Evolutionary conservation across 2,113 vertebrate species (phyloP).

Genomic region (Willisornis vidua): DNA sequence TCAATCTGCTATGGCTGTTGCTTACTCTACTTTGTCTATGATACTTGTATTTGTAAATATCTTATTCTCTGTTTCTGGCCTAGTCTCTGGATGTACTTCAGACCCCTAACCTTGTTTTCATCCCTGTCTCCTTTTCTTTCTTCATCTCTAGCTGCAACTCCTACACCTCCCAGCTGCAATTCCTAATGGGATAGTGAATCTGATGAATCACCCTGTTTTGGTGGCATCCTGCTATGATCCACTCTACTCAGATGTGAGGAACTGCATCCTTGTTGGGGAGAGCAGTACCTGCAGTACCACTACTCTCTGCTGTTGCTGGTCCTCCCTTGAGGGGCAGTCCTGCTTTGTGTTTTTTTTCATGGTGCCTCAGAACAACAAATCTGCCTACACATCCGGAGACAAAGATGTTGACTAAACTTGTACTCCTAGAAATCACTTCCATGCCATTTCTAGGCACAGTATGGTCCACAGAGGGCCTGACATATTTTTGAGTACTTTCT

Average conservation of each 20-base stretch:
- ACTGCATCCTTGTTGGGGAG: neutral
- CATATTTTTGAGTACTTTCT: neutral
- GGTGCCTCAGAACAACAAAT: conserved; percentile 3
- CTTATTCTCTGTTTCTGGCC: neutral
- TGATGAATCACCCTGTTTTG: neutral
- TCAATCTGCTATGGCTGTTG: neutral
- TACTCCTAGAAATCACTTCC: neutral
- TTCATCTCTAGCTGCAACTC: neutral
- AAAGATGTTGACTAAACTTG: neutral
- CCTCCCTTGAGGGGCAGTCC: accelerated
- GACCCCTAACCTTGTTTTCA: neutral
- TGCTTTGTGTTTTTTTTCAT: neutral
- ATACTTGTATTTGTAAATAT: neutral
- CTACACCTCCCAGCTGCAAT: neutral
- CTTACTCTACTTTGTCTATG: neutral
- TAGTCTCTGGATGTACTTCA: neutral
- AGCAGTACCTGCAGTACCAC: neutral
- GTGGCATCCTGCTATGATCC: neutral
- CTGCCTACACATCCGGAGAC: neutral
- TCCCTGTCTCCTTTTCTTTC: neutral
- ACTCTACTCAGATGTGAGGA: neutral
- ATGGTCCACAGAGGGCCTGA: neutral
- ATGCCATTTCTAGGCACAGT: neutral
- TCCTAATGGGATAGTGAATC: neutral
- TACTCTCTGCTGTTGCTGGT: neutral